Conservation (phyloP, 2,113 vertebrate species). For the Psammodynastes pulverulentus region DNA sequence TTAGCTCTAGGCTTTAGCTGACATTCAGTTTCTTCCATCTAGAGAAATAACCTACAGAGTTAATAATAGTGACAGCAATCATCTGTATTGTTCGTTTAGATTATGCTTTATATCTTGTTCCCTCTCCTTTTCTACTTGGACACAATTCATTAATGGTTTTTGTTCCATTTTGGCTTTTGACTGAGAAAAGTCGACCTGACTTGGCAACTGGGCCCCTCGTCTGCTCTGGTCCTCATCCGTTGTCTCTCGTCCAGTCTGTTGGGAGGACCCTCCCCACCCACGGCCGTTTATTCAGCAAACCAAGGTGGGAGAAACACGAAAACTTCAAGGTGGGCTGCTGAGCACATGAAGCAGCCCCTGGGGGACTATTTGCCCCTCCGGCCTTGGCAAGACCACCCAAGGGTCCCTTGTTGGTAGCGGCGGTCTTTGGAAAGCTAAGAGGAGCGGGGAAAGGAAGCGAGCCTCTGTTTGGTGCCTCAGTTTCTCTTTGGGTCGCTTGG, state of each 20-base stretch:
- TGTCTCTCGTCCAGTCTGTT: background rate
- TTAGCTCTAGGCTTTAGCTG: no score
- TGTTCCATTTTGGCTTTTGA: background rate
- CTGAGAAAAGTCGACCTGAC: background rate
- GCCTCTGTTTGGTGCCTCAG: background rate
- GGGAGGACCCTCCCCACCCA: background rate
- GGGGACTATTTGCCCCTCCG: background rate
- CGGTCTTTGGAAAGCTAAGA: background rate
- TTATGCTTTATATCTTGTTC: background rate
- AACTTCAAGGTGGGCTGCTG: background rate
- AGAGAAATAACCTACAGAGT: background rate
- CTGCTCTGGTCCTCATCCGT: background rate
- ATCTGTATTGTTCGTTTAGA: background rate
- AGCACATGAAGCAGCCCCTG: background rate
- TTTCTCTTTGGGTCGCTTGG: background rate
- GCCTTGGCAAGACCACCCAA: background rate
- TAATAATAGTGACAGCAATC: background rate
- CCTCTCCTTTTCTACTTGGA: background rate
- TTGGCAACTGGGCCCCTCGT: background rate
- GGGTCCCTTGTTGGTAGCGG: background rate
- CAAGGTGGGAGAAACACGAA: background rate
- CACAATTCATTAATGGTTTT: background rate
- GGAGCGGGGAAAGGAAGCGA: background rate
- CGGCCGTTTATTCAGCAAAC: background rate
- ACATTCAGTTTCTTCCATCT: no score